A percentile compares a stretch with the other conserved stretches of the same genome.
These are phyloP conservation scores for Pseudocheirus occidentalis DNA, from an alignment of 2,797 vertebrate species.

Conservation along the genomic window DNA sequence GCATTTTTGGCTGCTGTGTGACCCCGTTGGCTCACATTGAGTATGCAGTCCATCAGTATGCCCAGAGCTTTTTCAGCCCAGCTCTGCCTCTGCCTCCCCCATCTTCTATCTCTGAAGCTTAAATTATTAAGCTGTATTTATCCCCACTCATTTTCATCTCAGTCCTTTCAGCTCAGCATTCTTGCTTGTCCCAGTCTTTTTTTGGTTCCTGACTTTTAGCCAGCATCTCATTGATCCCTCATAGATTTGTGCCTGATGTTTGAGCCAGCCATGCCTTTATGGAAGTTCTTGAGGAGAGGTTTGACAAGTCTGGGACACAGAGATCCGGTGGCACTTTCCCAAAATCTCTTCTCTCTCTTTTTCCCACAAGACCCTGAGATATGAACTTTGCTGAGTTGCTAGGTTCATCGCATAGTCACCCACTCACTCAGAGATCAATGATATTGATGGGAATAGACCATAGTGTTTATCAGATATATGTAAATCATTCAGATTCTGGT, in stretches of 20 bases:
- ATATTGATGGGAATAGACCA: constrained; percentile 32
- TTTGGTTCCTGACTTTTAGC: not conserved
- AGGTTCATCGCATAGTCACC: constrained; percentile 15
- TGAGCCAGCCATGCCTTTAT: not conserved
- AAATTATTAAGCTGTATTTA: not conserved
- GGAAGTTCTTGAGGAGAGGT: not conserved
- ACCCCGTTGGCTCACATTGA: not conserved
- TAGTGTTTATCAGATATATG: constrained; percentile 37
- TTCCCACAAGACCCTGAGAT: not conserved
- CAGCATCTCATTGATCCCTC: not conserved
- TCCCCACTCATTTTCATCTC: not conserved
- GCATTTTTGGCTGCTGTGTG: not conserved
- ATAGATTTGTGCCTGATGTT: not conserved
- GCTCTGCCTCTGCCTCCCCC: not conserved
- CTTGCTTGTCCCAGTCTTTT: not conserved
- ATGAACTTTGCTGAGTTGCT: constrained; percentile 20
- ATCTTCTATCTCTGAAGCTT: not conserved
- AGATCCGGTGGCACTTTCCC: not conserved
- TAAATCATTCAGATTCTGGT: constrained; percentile 27
- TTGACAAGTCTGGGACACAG: not conserved
- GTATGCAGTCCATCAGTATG: not conserved
- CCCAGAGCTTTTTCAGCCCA: not conserved
- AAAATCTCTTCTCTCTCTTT: not conserved
- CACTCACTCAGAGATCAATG: constrained; percentile 30
- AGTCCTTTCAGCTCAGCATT: not conserved